Evolutionary conservation across 2,113 vertebrate species (phyloP), one percentile per base, ranked within the genome.

Genomic region (Pachyramphus minor): DNA sequence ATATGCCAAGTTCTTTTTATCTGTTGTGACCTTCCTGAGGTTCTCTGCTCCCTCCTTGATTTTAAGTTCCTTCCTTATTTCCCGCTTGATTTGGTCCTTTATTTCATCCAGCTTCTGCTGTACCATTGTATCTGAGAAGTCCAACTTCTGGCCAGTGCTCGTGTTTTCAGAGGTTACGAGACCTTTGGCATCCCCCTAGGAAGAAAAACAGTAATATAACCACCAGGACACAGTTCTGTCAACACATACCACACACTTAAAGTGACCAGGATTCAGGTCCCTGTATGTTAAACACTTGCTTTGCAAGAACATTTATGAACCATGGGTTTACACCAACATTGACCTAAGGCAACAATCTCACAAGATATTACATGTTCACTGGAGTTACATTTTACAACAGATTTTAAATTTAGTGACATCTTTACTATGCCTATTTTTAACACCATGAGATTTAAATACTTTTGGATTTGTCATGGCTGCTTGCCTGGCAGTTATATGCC

Each of bases 41-140:
- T 99, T 99, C 98, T 99, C 99, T 7, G 99, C 99, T 83, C 99
- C 99, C 96, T 99, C 99, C 97, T 99, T 99, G 96, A 99, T 99
- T 98, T 99, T 99, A 95, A 99, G 98, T 98, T 99, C 99, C 94
- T 99, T 99, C 94, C 99, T 99, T 98, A 99, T 99, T 98, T 99
- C 99, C 35, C 99, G 98, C 84, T 99, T 99, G 95, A 99, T 99
- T 98, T 98, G 98, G 97, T 99, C 99, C 95, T 99, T 99, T 96
- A 98, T 95, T 98, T 99, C 99, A 71, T 99, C 99, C 98, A 99
- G 98, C 96, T 99, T 99, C 98, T 99, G 99, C 96, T 99, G 99
- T 93, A 99, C 99, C 98, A 98, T 98, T 41, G 98, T 98, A 97
- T 99, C 99, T 3, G 99, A 99, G 91, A 99, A 98, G 94, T 99